Evolutionary conservation across 37 sponge, comb jelly and placozoan genomes (phyloP).

Genomic region (Ianthella basta): DNA sequence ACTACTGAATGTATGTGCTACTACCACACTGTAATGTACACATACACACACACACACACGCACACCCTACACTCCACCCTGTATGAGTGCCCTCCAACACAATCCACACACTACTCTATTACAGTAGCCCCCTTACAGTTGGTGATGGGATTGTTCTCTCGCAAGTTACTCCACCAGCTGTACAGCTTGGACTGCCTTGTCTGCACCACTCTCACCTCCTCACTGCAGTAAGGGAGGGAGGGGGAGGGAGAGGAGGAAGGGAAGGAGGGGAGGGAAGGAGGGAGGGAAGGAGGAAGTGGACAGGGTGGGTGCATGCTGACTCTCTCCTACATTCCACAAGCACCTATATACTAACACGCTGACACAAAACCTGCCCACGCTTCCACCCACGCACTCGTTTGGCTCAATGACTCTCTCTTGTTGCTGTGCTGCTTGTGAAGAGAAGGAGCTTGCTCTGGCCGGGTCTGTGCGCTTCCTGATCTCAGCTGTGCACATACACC

Average conservation of each 20-base stretch:
- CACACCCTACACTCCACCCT: background rate
- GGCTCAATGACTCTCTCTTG: slow-evolving; percentile 17
- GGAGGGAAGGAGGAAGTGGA: background rate
- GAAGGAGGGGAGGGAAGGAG: no score
- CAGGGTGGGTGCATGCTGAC: no score
- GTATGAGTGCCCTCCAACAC: no score
- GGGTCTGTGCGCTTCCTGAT: slow-evolving; percentile 42
- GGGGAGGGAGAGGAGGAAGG: no score
- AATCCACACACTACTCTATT: no score
- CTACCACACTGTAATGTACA: no score
- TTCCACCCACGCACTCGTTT: background rate
- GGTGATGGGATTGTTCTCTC: slow-evolving; percentile 77
- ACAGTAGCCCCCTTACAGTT: slow-evolving; percentile 83
- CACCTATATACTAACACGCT: no score
- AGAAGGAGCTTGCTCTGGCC: background rate
- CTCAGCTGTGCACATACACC: slow-evolving; percentile 18
- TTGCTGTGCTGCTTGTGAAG: background rate
- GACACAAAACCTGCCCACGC: no score
- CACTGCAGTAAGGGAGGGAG: slow-evolving; percentile 34
- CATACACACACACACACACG: background rate
- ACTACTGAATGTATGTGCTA: no score
- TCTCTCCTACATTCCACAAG: no score
- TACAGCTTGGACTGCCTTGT: slow-evolving; percentile 75
- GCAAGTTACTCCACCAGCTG: slow-evolving; percentile 62
- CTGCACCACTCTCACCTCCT: slow-evolving; percentile 54